Percentiles rank a stretch among this genome's conserved stretches.
Evolutionary conservation across 2,888 invertebrate species (phyloP).

Genomic region (Ormyrus labotus): DNA sequence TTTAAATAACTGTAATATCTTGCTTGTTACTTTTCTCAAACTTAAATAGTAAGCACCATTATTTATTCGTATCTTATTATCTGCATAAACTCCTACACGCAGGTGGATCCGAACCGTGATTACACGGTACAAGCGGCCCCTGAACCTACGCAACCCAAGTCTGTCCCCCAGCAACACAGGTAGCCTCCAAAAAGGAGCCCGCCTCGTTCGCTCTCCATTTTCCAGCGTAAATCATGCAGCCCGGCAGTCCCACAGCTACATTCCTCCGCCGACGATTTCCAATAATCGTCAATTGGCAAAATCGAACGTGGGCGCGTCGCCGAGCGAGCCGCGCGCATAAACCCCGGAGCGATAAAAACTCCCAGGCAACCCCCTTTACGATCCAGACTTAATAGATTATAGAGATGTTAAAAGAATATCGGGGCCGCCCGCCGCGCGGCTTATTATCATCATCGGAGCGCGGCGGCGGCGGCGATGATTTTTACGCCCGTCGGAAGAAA

Average conservation of each 20-base stretch:
- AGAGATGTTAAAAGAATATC: slow-evolving; percentile 62
- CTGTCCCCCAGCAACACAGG: slow-evolving; percentile 16
- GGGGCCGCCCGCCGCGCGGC: slow-evolving; percentile 58
- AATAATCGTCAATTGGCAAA: too few relatives aligned
- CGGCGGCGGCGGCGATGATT: slow-evolving; percentile 23
- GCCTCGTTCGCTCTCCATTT: slow-evolving; percentile 18
- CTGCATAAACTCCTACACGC: too few relatives aligned
- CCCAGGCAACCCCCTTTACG: slow-evolving; percentile 54
- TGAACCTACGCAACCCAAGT: neutral
- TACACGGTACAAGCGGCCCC: neutral
- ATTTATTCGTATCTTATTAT: too few relatives aligned
- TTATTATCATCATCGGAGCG: slow-evolving; percentile 47
- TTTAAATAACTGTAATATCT: too few relatives aligned
- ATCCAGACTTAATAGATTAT: slow-evolving; percentile 64
- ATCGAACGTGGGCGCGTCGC: too few relatives aligned
- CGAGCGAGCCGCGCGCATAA: neutral
- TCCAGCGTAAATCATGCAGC: slow-evolving; percentile 13
- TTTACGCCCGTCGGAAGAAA: slow-evolving; percentile 45
- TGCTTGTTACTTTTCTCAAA: too few relatives aligned
- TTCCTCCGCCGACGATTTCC: neutral
- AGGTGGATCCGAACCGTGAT: too few relatives aligned
- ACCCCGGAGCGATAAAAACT: neutral
- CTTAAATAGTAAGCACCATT: too few relatives aligned
- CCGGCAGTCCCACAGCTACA: neutral
- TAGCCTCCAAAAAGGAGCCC: slow-evolving; percentile 18